These are phyloP conservation scores for Pluvialis apricaria DNA, from an alignment of 2,113 vertebrate genomes.

Conservation along the genomic window DNA sequence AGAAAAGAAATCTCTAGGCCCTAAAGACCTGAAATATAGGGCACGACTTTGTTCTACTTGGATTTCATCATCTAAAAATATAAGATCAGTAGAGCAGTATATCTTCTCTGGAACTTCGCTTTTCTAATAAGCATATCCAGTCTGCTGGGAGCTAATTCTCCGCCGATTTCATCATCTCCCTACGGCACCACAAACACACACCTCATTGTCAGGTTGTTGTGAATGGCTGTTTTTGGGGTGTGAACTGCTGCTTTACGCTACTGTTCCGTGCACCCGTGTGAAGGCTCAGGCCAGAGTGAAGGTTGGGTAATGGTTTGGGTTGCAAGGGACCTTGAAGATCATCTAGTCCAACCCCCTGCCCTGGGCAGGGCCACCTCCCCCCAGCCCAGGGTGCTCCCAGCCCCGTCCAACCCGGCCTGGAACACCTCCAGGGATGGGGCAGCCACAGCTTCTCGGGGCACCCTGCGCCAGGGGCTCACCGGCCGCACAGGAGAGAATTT, in stretches of 20 bases:
- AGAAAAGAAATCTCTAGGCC: neutral
- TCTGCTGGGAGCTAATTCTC: neutral
- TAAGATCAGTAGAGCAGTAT: neutral
- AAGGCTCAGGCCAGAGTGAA: neutral
- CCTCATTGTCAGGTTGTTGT: fast-evolving
- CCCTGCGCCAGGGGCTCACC: fast-evolving
- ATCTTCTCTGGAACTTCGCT: too few relatives aligned
- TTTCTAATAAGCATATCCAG: fast-evolving
- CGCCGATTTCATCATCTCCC: neutral
- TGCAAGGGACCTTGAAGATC: neutral
- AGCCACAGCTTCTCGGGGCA: neutral
- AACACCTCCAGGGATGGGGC: neutral
- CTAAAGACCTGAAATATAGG: neutral
- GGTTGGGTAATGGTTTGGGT: neutral
- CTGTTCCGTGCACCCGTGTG: fast-evolving
- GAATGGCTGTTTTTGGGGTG: too few relatives aligned
- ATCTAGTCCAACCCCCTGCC: fast-evolving
- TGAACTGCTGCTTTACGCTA: neutral
- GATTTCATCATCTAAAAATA: neutral
- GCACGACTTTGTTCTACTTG: neutral
- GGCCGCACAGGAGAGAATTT: fast-evolving
- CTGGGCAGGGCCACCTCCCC: neutral
- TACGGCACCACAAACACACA: neutral
- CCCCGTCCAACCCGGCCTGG: neutral
- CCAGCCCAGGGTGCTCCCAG: neutral